Evolutionary conservation across 2,888 invertebrate species (phyloP).

Genomic region (Calliphora vomitoria): DNA sequence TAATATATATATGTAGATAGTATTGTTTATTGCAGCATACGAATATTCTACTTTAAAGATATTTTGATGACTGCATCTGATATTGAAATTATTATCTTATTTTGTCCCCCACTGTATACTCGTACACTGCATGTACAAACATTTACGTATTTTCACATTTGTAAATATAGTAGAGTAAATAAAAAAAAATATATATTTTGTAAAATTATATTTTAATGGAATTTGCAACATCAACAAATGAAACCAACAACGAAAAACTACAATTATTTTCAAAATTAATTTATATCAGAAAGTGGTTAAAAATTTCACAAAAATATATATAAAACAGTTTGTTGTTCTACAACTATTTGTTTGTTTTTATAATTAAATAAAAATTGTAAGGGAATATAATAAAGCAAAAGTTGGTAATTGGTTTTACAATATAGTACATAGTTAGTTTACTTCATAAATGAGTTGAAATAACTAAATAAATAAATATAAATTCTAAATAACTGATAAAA

Average conservation of each 20-base stretch:
- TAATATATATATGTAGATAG: no score
- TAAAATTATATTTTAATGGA: conserved; percentile 58
- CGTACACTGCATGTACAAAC: neutral
- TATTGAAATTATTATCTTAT: neutral
- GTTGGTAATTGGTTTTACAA: conserved; percentile 7
- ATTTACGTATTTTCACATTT: neutral
- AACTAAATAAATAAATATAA: neutral
- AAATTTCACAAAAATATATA: neutral
- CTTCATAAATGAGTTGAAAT: neutral
- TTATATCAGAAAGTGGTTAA: conserved; percentile 22
- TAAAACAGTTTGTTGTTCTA: neutral
- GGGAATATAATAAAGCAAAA: neutral
- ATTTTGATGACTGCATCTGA: no score
- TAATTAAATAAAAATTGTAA: conserved; percentile 19
- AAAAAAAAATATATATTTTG: neutral
- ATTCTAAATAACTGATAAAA: neutral
- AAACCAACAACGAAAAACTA: neutral
- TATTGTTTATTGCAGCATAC: no score
- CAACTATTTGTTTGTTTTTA: conserved; percentile 3
- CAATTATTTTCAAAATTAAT: conserved; percentile 39
- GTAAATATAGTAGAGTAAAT: conserved; percentile 39
- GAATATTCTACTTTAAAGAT: no score
- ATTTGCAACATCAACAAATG: conserved; percentile 36
- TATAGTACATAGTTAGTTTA: neutral
- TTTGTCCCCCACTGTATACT: neutral